Evolutionary conservation across 2,797 vertebrate species (phyloP).

Genomic region (Pogonophryne albipinna): DNA sequence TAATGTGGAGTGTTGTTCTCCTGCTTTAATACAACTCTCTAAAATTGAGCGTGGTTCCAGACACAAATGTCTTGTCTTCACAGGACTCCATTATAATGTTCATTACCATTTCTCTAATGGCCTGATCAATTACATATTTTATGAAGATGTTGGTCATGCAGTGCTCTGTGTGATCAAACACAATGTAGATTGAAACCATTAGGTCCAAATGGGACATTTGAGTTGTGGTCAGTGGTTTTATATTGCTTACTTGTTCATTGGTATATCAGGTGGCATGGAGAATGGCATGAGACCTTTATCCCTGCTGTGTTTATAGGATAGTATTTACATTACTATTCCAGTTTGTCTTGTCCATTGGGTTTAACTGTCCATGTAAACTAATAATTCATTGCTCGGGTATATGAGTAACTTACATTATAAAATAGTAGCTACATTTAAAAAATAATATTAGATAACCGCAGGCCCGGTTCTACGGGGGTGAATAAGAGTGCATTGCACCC

Average conservation of each 20-base stretch:
- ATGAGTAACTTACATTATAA: neutral
- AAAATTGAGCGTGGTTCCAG: slow-evolving; percentile 11
- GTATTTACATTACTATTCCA: neutral
- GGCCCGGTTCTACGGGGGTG: no score
- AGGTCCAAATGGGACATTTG: slow-evolving; percentile 4
- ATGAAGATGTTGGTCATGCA: slow-evolving; percentile 29
- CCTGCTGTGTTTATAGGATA: neutral
- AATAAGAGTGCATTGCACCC: no score
- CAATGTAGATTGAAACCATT: slow-evolving; percentile 23
- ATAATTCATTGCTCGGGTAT: neutral
- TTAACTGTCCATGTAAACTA: neutral
- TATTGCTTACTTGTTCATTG: neutral
- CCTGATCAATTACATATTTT: slow-evolving; percentile 28
- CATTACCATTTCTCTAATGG: slow-evolving; percentile 47
- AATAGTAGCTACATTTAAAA: no score
- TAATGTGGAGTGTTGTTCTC: neutral
- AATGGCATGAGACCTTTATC: neutral
- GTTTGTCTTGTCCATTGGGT: neutral
- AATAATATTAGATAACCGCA: no score
- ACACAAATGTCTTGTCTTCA: slow-evolving; percentile 28
- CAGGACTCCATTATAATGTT: slow-evolving; percentile 31
- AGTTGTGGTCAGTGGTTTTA: neutral
- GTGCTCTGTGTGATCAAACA: slow-evolving; percentile 31
- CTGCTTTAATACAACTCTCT: neutral
- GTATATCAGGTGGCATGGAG: neutral